Percentiles rank a stretch among this genome's conserved stretches.
Evolutionary conservation across 2,797 vertebrate species (phyloP).

Genomic region (Threskiornis aethiopicus): DNA sequence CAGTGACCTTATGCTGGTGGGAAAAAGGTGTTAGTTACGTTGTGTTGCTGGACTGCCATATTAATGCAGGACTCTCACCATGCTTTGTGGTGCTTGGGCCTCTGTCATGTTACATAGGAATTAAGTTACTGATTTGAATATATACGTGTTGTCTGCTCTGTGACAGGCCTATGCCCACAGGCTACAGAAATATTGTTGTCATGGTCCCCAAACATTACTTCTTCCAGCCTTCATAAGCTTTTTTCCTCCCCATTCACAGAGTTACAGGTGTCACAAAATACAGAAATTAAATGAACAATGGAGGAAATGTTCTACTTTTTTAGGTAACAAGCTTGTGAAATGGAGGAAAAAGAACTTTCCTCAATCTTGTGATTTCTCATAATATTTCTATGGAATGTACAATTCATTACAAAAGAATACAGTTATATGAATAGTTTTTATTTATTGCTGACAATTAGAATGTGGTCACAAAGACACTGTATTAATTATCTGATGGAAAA

Average conservation of each 20-base stretch:
- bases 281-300: neutral
- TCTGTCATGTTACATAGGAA: neutral
- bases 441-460: constrained; percentile 45
- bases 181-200: neutral
- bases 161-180: neutral
- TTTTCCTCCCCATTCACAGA: neutral
- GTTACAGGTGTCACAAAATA: neutral
- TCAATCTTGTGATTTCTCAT: neutral
- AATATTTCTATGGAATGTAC: neutral
- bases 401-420: neutral
- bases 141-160: neutral
- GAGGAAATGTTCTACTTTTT: neutral
- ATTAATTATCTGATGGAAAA: neutral
- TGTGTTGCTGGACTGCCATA: neutral
- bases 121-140: neutral
- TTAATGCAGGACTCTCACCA: rapidly evolving
- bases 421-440: neutral
- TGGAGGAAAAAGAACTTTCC: neutral
- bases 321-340: neutral
- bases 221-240: neutral
- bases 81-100: neutral
- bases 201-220: neutral
- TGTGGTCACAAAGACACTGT: neutral
- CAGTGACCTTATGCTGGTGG: neutral
- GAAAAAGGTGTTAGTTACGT: too few species aligned